These are phyloP conservation scores for Terebella lapidaria DNA, from an alignment of 2,888 invertebrate genomes.

Conservation along the genomic window DNA sequence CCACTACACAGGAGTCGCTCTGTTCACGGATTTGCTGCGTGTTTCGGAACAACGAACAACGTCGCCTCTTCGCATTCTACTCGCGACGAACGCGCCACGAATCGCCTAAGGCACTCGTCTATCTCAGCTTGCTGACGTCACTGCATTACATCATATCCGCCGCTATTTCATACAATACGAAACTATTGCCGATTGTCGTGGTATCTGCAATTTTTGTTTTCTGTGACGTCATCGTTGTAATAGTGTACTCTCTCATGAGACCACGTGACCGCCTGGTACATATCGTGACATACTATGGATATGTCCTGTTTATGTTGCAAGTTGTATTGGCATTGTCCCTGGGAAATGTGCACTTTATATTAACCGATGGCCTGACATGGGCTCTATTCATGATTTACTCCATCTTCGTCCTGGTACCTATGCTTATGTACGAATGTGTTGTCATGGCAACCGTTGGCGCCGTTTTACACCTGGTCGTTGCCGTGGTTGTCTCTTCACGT, in stretches of 20 bases:
- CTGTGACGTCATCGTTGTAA: background rate
- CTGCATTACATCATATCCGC: background rate
- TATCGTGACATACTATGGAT: background rate
- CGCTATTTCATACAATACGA: background rate
- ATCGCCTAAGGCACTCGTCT: background rate
- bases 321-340: background rate
- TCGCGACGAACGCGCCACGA: background rate
- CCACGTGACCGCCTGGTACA: background rate
- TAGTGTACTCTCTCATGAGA: background rate
- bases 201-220: background rate
- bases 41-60: background rate
- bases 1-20: no score
- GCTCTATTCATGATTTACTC: background rate
- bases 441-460: background rate
- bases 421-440: background rate
- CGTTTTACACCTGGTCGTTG: background rate
- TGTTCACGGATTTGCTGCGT: background rate
- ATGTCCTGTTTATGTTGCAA: background rate
- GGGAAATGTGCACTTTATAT: background rate
- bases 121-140: background rate
- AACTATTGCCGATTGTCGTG: background rate
- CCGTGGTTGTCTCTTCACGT: background rate
- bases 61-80: background rate
- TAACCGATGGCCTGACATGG: background rate
- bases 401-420: background rate